Percentiles rank a stretch among this genome's conserved stretches.
Evolutionary conservation across 1,140 invertebrate genomes (phyloP).

Genomic region (Musca domestica): DNA sequence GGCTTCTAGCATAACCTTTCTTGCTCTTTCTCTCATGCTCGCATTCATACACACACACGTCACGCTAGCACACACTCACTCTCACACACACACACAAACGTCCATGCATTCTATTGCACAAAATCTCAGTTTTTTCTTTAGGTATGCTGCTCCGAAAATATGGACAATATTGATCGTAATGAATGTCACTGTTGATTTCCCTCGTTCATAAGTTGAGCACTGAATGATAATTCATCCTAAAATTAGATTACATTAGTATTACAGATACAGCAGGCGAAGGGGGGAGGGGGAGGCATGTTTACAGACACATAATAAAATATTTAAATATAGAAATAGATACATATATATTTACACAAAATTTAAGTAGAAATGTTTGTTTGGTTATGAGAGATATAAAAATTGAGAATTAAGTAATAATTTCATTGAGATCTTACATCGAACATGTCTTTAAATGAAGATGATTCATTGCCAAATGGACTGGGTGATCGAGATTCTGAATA

Average conservation of each 20-base stretch:
- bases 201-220: conserved; percentile 18
- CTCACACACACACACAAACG: no score
- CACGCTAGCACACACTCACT: no score
- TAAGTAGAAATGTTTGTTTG: no score
- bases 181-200: conserved; percentile 20
- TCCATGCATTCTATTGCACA: conserved; percentile 4
- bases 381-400: not conserved
- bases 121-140: not conserved
- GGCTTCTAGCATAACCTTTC: no score
- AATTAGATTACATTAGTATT: not conserved
- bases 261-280: no score
- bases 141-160: conserved; percentile 19
- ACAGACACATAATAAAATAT: no score
- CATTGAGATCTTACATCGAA: conserved; percentile 2
- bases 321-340: not conserved
- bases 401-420: not conserved
- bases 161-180: conserved; percentile 11
- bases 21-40: no score
- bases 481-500: conserved; percentile 18
- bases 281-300: no score
- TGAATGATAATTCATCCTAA: conserved; percentile 17
- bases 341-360: not conserved
- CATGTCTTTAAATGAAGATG: conserved; percentile 16
- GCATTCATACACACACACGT: no score
- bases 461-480: conserved; percentile 17